These are phyloP conservation scores for Dexiosoma caninum DNA, from an alignment of 2,888 invertebrate species.

Conservation along the genomic window DNA sequence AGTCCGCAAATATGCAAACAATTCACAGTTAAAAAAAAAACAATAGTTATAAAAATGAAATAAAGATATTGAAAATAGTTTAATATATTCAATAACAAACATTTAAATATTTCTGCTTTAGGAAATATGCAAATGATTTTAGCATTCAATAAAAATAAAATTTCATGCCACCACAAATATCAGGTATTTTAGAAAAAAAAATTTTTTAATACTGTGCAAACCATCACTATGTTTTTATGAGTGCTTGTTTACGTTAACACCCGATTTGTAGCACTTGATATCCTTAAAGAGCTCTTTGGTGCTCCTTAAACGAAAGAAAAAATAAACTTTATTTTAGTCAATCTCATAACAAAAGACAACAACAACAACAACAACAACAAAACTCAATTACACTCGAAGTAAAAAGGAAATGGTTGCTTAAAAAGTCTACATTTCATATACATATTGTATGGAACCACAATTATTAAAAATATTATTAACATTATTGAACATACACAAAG, in stretches of 20 bases:
- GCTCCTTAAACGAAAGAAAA: conserved; percentile 7
- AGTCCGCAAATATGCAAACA: no score
- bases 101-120: background rate
- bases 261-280: background rate
- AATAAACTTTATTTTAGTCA: conserved; percentile 31
- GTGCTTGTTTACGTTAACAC: background rate
- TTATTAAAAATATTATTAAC: conserved; percentile 56
- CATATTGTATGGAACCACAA: conserved; percentile 56
- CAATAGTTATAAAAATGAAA: no score
- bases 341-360: conserved; percentile 16
- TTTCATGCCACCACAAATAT: background rate
- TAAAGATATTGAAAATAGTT: background rate
- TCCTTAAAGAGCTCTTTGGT: background rate
- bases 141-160: background rate
- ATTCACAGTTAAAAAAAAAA: no score
- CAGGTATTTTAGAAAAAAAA: background rate
- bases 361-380: conserved; percentile 8
- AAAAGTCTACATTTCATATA: conserved; percentile 42
- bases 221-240: conserved; percentile 5
- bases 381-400: conserved; percentile 44
- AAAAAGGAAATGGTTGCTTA: conserved; percentile 39
- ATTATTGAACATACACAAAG: conserved; percentile 41
- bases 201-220: background rate
- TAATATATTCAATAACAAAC: background rate
- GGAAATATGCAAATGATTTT: background rate